A percentile compares a stretch with the other conserved stretches of the same genome.
phyloP scores from a whole-genome alignment of 1,140 invertebrate species.

The Babylonia areolata region DNA sequence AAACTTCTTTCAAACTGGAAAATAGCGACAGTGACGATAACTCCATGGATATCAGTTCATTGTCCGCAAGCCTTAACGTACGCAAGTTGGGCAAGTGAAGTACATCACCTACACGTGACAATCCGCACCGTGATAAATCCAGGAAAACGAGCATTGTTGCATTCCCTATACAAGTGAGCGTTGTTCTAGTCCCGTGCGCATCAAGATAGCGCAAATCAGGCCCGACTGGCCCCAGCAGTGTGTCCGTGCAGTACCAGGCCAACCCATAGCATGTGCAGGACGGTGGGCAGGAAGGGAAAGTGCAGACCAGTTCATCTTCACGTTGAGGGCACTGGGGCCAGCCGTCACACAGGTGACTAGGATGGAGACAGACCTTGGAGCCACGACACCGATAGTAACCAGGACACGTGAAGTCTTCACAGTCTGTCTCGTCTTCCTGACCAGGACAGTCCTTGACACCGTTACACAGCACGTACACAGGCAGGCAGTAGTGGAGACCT shows the following conservation, averaged over 20 bases:
- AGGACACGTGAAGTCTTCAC: not conserved
- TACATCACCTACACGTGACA: not conserved
- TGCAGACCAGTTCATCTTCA: slow-evolving; percentile 3
- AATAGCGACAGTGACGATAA: not conserved
- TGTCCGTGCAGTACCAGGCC: not conserved
- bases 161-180: not conserved
- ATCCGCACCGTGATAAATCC: not conserved
- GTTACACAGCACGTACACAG: not conserved
- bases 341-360: not conserved
- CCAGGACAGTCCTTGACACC: not conserved
- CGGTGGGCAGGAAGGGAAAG: not conserved
- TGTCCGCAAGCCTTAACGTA: slow-evolving; percentile 30
- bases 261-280: not conserved
- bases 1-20: slow-evolving; percentile 16
- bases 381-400: not conserved
- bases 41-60: slow-evolving; percentile 15
- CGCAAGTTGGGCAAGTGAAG: not conserved
- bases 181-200: not conserved
- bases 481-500: not conserved
- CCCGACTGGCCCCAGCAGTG: not conserved
- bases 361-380: not conserved
- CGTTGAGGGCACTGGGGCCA: not conserved
- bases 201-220: not conserved
- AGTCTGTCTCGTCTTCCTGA: not conserved
- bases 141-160: not conserved